phyloP scores from a whole-genome alignment of 2,113 vertebrate genomes.

The Acinonyx jubatus region DNA sequence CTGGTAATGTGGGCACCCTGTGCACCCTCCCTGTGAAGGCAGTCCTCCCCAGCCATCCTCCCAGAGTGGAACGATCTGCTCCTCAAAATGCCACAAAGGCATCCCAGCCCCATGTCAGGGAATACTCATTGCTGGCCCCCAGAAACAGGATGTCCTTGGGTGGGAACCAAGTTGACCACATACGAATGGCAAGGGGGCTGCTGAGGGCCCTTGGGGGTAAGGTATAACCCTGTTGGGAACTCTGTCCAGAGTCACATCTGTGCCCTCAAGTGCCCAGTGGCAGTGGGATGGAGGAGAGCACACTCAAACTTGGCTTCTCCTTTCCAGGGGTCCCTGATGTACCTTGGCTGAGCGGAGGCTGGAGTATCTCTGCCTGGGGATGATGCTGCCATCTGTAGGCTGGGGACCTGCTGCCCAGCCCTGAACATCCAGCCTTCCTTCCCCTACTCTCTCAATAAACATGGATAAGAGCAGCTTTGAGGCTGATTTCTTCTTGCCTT shows the following conservation, averaged over 20 bases:
- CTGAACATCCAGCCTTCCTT: fast-evolving
- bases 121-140: no score
- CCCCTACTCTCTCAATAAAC: constrained; percentile 50
- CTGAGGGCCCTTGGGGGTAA: background rate
- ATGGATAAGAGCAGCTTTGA: background rate
- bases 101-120: background rate
- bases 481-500: background rate
- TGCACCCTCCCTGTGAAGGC: background rate
- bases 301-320: background rate
- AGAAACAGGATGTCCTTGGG: background rate
- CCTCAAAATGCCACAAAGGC: background rate
- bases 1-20: constrained; percentile 34
- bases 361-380: background rate
- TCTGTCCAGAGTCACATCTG: background rate
- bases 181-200: background rate
- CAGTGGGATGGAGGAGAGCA: no score
- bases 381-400: background rate
- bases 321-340: constrained; percentile 32
- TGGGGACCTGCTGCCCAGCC: background rate
- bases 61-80: background rate
- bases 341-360: background rate
- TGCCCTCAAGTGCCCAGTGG: background rate
- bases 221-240: background rate
- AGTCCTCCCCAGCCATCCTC: background rate
- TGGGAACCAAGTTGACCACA: background rate